phyloP scores from a whole-genome alignment of 2,113 vertebrate genomes.

The Zeus faber region DNA sequence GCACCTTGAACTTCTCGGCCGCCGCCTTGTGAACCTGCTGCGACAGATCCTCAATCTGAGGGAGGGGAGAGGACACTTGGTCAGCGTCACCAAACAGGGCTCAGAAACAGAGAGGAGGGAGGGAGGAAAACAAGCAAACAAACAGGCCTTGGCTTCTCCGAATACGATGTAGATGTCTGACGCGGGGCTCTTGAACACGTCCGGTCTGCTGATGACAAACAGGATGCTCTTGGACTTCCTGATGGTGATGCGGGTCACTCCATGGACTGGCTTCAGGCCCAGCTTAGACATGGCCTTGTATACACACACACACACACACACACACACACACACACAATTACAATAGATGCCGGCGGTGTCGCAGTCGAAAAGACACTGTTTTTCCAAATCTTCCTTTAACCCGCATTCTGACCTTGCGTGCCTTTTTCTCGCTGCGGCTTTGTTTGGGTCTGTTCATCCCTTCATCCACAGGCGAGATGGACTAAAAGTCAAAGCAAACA shows the following conservation, averaged over 20 bases:
- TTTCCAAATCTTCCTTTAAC: not conserved
- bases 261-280: constrained; percentile 89
- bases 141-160: constrained; percentile 88
- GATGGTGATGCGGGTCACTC: constrained; percentile 95
- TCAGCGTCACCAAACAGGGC: not conserved
- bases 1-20: constrained; percentile 96
- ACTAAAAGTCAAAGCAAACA: constrained; percentile 52
- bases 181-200: constrained; percentile 95
- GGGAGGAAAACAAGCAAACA: constrained; percentile 1
- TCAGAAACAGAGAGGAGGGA: not conserved
- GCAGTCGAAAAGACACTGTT: not conserved
- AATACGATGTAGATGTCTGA: constrained; percentile 98
- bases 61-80: not conserved
- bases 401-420: constrained; percentile 82
- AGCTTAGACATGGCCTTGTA: constrained; percentile 95
- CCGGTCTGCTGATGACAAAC: constrained; percentile 94
- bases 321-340: too few relatives aligned
- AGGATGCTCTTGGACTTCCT: constrained; percentile 98
- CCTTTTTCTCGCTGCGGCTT: constrained; percentile 97
- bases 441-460: constrained; percentile 88
- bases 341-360: too few relatives aligned
- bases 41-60: constrained; percentile 93
- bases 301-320: constrained; percentile 13
- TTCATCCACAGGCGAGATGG: constrained; percentile 80
- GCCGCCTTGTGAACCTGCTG: constrained; percentile 97